Evolutionary conservation across 2,888 invertebrate genomes (phyloP).

Genomic region (Rhagophthalmus giganteus): DNA sequence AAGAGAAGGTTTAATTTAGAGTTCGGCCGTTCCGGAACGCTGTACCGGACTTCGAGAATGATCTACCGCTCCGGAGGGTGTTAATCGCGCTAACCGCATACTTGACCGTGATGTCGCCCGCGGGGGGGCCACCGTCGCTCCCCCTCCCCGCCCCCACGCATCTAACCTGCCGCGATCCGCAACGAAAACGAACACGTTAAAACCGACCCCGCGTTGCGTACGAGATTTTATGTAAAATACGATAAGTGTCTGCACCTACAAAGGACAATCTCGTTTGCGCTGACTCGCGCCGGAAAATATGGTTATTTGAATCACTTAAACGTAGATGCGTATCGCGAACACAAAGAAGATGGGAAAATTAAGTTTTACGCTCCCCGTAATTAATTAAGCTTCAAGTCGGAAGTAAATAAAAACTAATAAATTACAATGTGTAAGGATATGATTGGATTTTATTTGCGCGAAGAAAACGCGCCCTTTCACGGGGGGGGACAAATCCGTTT

Average conservation of each 20-base stretch:
- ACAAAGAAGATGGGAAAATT: neutral
- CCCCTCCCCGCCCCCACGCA: neutral
- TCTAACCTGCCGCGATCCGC: too few species aligned
- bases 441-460: too few species aligned
- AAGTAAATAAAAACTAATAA: too few species aligned
- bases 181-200: too few species aligned
- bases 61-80: conserved; percentile 25
- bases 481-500: too few species aligned
- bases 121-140: neutral
- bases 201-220: too few species aligned
- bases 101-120: conserved; percentile 18
- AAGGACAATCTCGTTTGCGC: neutral
- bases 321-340: neutral
- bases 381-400: too few species aligned
- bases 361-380: too few species aligned
- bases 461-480: too few species aligned
- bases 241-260: neutral
- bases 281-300: neutral
- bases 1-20: too few species aligned
- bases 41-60: conserved; percentile 14
- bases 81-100: conserved; percentile 29
- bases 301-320: neutral
- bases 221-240: neutral
- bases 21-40: too few species aligned
- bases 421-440: too few species aligned